Evolutionary conservation across 2,113 vertebrate species (phyloP).

Genomic region (Otolemur garnettii): DNA sequence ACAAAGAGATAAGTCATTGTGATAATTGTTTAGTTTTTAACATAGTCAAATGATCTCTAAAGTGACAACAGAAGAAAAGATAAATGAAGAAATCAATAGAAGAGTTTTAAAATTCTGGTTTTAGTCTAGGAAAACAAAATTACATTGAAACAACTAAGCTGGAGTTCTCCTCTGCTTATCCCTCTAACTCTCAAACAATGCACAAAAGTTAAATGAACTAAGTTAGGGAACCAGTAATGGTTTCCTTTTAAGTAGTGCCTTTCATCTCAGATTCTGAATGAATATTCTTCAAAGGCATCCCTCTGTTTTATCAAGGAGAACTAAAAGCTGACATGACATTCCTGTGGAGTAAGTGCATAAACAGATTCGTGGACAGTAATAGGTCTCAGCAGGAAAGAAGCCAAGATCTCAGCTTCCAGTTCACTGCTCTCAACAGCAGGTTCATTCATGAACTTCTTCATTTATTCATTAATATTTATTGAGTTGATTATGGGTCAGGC

Average conservation of each 20-base stretch:
- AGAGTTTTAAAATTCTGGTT: conserved; percentile 28
- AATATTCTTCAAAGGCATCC: conserved; percentile 39
- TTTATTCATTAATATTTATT: conserved; percentile 66
- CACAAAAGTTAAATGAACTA: neutral
- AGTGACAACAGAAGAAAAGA: neutral
- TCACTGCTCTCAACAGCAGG: neutral
- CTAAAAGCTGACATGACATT: conserved; percentile 51
- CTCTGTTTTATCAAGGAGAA: neutral
- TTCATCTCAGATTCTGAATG: conserved; percentile 62
- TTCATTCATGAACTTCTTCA: conserved; percentile 58
- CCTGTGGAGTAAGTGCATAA: neutral
- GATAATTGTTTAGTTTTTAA: conserved; percentile 15
- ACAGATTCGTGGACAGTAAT: conserved; percentile 35
- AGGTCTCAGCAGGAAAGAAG: conserved; percentile 58
- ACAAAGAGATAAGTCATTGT: conserved; percentile 21
- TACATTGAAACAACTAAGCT: neutral
- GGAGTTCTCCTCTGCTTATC: neutral
- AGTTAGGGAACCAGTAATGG: neutral
- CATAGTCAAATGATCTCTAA: conserved; percentile 27
- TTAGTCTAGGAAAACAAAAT: conserved; percentile 35
- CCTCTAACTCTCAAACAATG: neutral
- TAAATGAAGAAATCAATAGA: neutral
- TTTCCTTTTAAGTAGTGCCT: conserved; percentile 42
- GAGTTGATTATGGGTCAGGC: neutral
- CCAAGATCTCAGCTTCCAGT: conserved; percentile 20